Base-by-base conservation (phyloP, 1,140 invertebrate species). In the Parasteatoda tepidariorum region DNA sequence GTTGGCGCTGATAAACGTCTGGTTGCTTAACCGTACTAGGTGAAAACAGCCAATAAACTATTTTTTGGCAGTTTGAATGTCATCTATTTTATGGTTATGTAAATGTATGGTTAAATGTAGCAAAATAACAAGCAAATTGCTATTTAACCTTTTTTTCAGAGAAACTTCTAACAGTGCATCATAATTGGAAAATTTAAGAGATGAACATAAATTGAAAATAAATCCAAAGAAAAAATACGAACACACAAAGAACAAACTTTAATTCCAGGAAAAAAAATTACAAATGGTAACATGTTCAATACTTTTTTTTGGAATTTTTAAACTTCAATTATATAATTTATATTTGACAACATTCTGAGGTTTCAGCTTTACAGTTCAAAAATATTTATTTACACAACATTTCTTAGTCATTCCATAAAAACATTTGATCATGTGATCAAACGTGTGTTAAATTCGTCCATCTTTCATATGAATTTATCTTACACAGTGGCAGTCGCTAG, bases 201-300 rank as follows among this genome's bases (percentile, higher is more conserved):
- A n/a, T n/a, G n/a, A n/a, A n/a, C n/a, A n/a, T n/a, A n/a, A n/a
- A n/a, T n/a, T n/a, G n/a, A n/a, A n/a, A 61, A 61, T 61, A 18
- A 66, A 66, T 33, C n/a, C 4, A 31, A 30, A 0, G n/a, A 70
- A 38, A 70, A 15, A 54, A 26, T 9, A 48, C 28, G 30, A 73
- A 73, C 70, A 73, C 70, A 73, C 26, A 73, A 73, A 73, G 70
- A 73, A 73, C 18, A 18, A 26, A 73, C n/a, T 73, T 73, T 73
- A 55, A 73, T 55, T 55, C 33, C 70, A 73, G n/a, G 31, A 73
- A 73, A 73, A 73, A 28, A 73, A 22, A 22, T 73, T 73, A 73
- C 48, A 73, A 73, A 73, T 24, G 31, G 48, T 59, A 30, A 59
- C n/a, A 24, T 26, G 13, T 73, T 57, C 70, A 55, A 73, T 48